These are phyloP conservation scores for Zootermopsis nevadensis DNA, from an alignment of 2,888 invertebrate genomes.

Conservation along the genomic window DNA sequence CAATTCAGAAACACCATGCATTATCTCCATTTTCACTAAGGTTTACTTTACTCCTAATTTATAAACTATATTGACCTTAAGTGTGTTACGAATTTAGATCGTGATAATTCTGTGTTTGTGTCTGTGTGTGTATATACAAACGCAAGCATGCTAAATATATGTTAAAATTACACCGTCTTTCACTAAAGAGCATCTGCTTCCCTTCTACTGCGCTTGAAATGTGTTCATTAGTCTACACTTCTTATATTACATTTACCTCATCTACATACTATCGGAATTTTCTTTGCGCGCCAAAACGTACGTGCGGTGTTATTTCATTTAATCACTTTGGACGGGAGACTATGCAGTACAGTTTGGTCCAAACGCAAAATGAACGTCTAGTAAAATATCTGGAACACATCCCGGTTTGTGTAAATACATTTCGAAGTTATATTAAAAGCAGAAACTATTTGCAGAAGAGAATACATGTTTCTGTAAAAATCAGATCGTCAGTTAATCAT, in stretches of 20 bases:
- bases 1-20: background rate
- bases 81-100: background rate
- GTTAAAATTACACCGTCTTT: background rate
- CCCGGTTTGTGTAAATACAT: no score
- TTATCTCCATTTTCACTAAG: background rate
- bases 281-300: background rate
- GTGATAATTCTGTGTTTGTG: background rate
- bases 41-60: background rate
- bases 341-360: background rate
- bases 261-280: slow-evolving; percentile 14
- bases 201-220: background rate
- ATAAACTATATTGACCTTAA: background rate
- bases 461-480: no score
- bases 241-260: slow-evolving; percentile 18
- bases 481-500: no score
- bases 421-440: no score
- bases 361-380: background rate
- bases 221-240: slow-evolving; percentile 19
- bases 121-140: background rate
- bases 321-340: background rate
- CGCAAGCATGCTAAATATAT: background rate
- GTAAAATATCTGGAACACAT: no score
- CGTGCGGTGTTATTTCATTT: background rate
- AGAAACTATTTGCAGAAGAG: no score
- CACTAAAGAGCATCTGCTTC: slow-evolving; percentile 9